A percentile compares a stretch with the other conserved stretches of the same genome.
phyloP scores from a whole-genome alignment of 2,888 invertebrate species.

The Erannis defoliaria region DNA sequence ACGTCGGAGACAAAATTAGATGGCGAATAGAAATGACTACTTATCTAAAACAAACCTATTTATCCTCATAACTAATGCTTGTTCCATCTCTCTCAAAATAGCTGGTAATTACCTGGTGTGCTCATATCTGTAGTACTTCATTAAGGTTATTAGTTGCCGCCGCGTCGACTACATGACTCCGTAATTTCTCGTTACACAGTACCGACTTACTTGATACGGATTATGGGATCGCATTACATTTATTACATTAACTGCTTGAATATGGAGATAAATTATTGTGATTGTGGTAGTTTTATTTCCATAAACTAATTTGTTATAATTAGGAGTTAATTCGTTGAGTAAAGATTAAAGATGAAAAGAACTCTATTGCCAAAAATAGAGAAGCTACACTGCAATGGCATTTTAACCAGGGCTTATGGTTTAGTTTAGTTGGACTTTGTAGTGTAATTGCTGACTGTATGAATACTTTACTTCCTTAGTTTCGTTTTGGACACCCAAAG shows the following conservation, averaged over 20 bases:
- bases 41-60: not conserved
- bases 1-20: too few relatives aligned
- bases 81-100: conserved; percentile 1
- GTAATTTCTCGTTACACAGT: conserved; percentile 15
- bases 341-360: too few relatives aligned
- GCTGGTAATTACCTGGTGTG: conserved; percentile 16
- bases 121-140: conserved; percentile 22
- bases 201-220: not conserved
- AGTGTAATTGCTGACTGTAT: too few relatives aligned
- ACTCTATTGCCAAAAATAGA: too few relatives aligned
- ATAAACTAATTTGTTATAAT: not conserved
- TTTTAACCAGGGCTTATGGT: too few relatives aligned
- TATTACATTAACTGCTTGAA: conserved; percentile 6
- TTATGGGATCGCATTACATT: conserved; percentile 19
- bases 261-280: not conserved
- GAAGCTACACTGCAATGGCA: too few relatives aligned
- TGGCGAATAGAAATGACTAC: not conserved
- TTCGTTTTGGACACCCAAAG: too few relatives aligned
- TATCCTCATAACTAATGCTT: not conserved
- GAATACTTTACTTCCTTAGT: too few relatives aligned
- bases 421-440: too few relatives aligned
- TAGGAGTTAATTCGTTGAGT: not conserved
- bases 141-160: conserved; percentile 18
- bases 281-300: not conserved
- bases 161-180: conserved; percentile 10